Base-by-base conservation (phyloP, 2,888 invertebrate species). In the Thymelicus sylvestris region DNA sequence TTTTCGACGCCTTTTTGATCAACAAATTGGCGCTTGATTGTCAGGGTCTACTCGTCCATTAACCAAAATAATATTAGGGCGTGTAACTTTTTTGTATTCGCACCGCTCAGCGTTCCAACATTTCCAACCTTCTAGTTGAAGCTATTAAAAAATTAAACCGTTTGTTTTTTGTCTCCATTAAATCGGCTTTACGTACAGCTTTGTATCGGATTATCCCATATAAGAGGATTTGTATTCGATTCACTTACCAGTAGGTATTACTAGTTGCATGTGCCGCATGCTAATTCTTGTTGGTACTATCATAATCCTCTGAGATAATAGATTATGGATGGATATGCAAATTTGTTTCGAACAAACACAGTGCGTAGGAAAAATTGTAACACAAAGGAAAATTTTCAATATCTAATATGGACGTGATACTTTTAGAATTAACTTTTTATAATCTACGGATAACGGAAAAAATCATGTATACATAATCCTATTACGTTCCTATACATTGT, bases 201-300 rank as follows among this genome's bases (percentile, higher is more conserved):
- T 70, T 70, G 64, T 59, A 60, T 41, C 15, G 48, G 59, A 70
- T 70, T 64, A 69, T 52, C 64, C 41, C 38, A 4, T 41, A 59
- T 70, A 65, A 65, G 69, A 39, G 64, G 69, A 70, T 70, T 65
- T 57, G 64, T 59, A 68, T 64, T 50, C 69, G 59, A 69, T 69
- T 60, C 64, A 31, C 7, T 48, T 47, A 70, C 59, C 59, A 15
- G 41, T 59, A 5, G 8, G 50, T 47, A 64, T 69, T 70, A 70
- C 59, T 38, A 59, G n/a, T 48, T 24, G 64, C 39, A 59, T n/a
- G 2, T n/a, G n/a, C 39, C 38, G 12, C 39, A 7, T 38, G n/a
- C 6, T 55, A 55, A 24, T 55, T 55, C 24, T 55, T 55, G 31
- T 52, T 52, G 52, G 52, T 19, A 52, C 10, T 24, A 55, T 55